Base-by-base conservation (phyloP, 2,888 invertebrate species). In the Cactoblastis cactorum region DNA sequence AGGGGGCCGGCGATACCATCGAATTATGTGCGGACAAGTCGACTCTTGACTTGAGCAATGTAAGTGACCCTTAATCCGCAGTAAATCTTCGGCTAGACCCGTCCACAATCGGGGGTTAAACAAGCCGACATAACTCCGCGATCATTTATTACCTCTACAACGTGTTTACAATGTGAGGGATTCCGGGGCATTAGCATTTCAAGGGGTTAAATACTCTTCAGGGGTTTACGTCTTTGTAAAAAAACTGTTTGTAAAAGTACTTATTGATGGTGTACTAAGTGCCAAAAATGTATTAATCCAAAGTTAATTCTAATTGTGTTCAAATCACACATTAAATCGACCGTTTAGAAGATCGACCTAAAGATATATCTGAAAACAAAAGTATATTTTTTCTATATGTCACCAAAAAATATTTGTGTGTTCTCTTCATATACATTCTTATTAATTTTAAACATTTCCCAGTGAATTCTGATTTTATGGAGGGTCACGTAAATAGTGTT, bases 41-140 rank as follows among this genome's bases (percentile, higher is more conserved):
- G 72, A 80, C 83, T 85, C 77, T 77, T 80, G 80, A 82, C 81
- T 83, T 80, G 82, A 83, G 77, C 83, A 80, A 80, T 84, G 86
- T 84, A 85, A 80, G 81, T 88, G 84, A 82, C 86, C 88, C 83
- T 75, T 81, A 85, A 86, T 83, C 83, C 84, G 83, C 83, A 74
- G 86, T 89, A 88, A 88, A 88, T 89, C 88, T 87, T 86, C 75
- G 66, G 69, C 63, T 74, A 65, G 69, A 63, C 70, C 69, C 61
- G 64, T 49, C 63, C 68, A 62, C 65, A 62, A 43, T 28, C 28
- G 67, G 77, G 84, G 85, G 85, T 85, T 82, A 83, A 81, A 82
- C 82, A 80, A 80, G 80, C 80, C 74, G 63, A 65, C 63, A 57
- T 52, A 61, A 77, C 79, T 80, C 74, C 73, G 75, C 77, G 79